A percentile compares a stretch with the other conserved stretches of the same genome.
Conservation (phyloP, 1,140 invertebrate genomes). For the Acromyrmex heyeri region DNA sequence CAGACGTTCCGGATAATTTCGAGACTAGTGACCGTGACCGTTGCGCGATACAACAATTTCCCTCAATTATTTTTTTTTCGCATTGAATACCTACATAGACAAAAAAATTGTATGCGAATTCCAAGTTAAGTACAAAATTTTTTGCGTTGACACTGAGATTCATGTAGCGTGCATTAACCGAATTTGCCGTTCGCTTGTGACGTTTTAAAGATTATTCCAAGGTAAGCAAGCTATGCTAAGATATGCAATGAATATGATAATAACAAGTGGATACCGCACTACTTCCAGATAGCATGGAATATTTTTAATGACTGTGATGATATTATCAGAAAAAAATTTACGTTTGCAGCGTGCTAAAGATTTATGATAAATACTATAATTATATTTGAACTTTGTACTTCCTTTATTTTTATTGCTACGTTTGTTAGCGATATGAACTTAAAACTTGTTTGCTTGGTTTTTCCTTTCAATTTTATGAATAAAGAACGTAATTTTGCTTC, state of each 20-base stretch:
- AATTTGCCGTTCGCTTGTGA: background rate
- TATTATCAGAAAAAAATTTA: background rate
- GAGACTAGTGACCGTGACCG: slow-evolving; percentile 41
- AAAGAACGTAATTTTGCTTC: background rate
- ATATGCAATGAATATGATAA: background rate
- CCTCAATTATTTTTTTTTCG: slow-evolving; percentile 28
- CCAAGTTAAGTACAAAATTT: background rate
- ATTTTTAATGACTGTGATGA: background rate
- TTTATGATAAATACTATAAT: slow-evolving; percentile 23
- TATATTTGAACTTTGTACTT: background rate
- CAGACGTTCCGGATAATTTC: slow-evolving; percentile 33
- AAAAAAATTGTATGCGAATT: background rate
- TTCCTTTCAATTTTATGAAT: background rate
- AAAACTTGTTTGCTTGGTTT: too few relatives aligned
- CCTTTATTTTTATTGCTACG: background rate
- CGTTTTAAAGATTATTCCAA: slow-evolving; percentile 22
- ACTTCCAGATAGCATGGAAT: background rate
- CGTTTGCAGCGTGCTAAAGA: background rate
- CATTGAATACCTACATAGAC: background rate
- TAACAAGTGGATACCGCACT: background rate
- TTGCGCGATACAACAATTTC: slow-evolving; percentile 41
- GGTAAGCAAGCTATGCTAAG: background rate
- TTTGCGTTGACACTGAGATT: background rate
- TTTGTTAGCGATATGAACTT: background rate
- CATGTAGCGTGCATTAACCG: background rate